These are phyloP conservation scores for Murina feae DNA, from an alignment of 2,113 vertebrate species.

Conservation along the genomic window DNA sequence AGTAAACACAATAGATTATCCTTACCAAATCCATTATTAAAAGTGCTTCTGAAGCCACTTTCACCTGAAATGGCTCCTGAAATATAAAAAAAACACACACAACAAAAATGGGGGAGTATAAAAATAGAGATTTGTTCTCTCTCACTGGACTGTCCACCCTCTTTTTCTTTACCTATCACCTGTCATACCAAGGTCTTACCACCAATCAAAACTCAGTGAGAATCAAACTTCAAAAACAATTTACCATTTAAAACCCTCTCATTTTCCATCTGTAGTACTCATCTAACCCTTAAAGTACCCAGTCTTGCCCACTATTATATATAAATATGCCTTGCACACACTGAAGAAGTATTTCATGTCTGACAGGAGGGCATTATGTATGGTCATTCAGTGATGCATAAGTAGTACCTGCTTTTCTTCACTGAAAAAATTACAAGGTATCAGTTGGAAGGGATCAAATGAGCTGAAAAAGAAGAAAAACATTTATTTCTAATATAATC, in stretches of 20 bases:
- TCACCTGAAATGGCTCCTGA: constrained; percentile 95
- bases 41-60: constrained; percentile 93
- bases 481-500: constrained; percentile 63
- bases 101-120: background rate
- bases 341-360: background rate
- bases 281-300: background rate
- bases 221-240: background rate
- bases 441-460: constrained; percentile 97
- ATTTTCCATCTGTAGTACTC: background rate
- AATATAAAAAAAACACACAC: constrained; percentile 61
- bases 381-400: background rate
- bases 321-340: background rate
- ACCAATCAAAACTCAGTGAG: background rate
- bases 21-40: constrained; percentile 98
- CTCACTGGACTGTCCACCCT: background rate
- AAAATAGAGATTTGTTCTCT: constrained; percentile 51
- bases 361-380: background rate
- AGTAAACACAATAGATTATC: constrained; percentile 43
- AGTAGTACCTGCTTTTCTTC: constrained; percentile 88
- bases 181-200: background rate
- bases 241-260: constrained; percentile 1
- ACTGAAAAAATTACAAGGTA: constrained; percentile 92
- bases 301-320: background rate
- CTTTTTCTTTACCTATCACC: background rate
- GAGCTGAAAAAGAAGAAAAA: constrained; percentile 84